Conservation (phyloP, 2,113 vertebrate genomes). For the Propithecus coquereli region DNA sequence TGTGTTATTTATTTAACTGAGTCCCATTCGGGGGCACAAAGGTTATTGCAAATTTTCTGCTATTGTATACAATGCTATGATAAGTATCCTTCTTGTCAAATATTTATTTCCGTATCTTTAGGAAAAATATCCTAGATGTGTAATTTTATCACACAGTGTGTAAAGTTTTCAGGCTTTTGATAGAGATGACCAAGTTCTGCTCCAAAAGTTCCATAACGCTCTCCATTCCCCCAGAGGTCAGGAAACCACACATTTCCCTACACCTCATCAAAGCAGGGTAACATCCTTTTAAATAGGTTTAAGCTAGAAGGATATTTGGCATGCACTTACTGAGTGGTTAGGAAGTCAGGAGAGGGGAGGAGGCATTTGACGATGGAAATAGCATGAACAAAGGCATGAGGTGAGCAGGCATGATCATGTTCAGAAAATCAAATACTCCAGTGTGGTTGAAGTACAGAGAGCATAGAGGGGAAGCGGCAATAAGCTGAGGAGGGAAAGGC, state of each 20-base stretch:
- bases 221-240: neutral
- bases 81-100: neutral
- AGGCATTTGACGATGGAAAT: neutral
- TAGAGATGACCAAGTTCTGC: neutral
- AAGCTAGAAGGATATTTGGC: neutral
- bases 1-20: neutral
- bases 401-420: neutral
- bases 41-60: neutral
- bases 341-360: neutral
- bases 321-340: neutral
- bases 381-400: neutral
- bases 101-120: neutral
- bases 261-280: neutral
- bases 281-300: neutral
- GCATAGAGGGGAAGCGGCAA: too few species aligned
- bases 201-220: neutral
- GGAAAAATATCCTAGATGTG: neutral
- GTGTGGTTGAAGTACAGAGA: neutral
- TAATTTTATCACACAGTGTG: neutral
- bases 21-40: neutral
- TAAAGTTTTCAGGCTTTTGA: neutral
- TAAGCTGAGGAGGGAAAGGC: fast-evolving
- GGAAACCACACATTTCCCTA: neutral
- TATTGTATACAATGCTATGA: neutral
- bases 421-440: neutral